A percentile compares a stretch with the other conserved stretches of the same genome.
Evolutionary conservation across 2,888 invertebrate genomes (phyloP).

Genomic region (Clanis bilineata): DNA sequence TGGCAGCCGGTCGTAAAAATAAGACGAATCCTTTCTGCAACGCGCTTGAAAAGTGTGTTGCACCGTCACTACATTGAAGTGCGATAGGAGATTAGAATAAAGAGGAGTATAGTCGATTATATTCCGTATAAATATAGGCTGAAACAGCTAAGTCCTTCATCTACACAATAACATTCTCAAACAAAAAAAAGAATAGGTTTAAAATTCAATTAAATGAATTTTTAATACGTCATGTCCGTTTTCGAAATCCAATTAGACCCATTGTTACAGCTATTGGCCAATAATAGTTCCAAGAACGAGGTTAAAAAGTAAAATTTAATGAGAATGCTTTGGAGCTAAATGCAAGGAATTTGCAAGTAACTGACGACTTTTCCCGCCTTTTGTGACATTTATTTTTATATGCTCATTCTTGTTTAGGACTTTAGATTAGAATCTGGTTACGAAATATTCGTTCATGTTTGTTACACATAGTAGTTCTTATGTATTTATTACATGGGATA

Average conservation of each 20-base stretch:
- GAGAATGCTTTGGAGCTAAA: not conserved
- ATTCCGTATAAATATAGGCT: no score
- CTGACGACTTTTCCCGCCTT: not conserved
- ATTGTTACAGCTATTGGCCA: not conserved
- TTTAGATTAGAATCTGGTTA: not conserved
- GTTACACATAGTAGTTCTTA: not conserved
- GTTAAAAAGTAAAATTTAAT: not conserved
- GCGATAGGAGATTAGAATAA: no score
- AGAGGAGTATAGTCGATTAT: no score
- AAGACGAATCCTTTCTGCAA: no score
- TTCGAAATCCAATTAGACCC: not conserved
- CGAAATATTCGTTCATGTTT: not conserved
- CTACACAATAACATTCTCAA: no score
- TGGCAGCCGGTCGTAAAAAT: no score
- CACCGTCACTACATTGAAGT: no score
- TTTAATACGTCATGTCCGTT: not conserved
- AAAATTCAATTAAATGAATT: not conserved
- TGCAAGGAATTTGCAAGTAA: not conserved
- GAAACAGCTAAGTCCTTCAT: no score
- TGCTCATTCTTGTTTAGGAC: not conserved
- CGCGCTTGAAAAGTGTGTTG: no score
- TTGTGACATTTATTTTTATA: slow-evolving; percentile 1
- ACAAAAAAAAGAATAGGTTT: not conserved
- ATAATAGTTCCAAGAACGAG: not conserved
- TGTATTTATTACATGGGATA: no score